Evolutionary conservation across 2,797 vertebrate genomes (phyloP).

Genomic region (Premnoplex brunnescens): DNA sequence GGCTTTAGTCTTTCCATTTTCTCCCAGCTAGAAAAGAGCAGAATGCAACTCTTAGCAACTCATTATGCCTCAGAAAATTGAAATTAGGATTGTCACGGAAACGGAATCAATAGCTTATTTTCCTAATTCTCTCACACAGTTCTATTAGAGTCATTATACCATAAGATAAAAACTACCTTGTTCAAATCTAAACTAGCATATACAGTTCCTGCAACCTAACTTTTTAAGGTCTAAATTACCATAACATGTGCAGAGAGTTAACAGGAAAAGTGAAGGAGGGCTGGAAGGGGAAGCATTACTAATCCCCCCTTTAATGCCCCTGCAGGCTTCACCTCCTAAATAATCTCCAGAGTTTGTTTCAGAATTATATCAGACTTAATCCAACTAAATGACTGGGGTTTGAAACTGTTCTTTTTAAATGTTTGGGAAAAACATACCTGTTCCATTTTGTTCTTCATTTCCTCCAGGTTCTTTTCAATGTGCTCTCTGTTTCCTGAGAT

Average conservation of each 20-base stretch:
- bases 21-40: slow-evolving; percentile 75
- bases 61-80: neutral
- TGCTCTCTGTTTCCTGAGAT: neutral
- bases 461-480: slow-evolving; percentile 64
- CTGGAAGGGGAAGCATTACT: neutral
- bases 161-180: neutral
- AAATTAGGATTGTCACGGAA: neutral
- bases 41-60: neutral
- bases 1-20: slow-evolving; percentile 79
- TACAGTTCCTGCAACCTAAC: neutral
- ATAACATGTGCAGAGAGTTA: neutral
- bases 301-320: neutral
- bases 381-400: neutral
- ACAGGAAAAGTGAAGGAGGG: neutral
- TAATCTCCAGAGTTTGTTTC: neutral
- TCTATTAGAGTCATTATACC: neutral
- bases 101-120: neutral
- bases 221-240: neutral
- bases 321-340: neutral
- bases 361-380: neutral
- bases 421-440: slow-evolving; percentile 62
- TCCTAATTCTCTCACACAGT: neutral
- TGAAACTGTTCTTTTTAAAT: neutral
- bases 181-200: neutral
- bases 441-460: slow-evolving; percentile 75